Evolutionary conservation across 2,797 vertebrate genomes (phyloP), one percentile per base, ranked within the genome.

Genomic region (Lepilemur ruficaudatus): DNA sequence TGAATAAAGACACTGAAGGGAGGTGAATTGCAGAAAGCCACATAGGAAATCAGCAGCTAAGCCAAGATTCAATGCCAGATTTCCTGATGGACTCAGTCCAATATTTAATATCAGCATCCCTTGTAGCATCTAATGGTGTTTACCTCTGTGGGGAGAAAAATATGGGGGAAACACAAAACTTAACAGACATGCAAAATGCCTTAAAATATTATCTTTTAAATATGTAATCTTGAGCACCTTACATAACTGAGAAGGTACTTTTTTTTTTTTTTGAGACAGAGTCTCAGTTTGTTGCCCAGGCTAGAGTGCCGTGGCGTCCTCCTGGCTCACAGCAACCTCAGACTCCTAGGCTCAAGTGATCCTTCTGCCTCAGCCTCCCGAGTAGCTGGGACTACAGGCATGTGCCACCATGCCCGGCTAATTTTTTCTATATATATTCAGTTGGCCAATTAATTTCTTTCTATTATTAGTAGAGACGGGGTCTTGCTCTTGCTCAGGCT

Each of bases 41-140:
- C 59, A 38, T 48, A 93, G 88, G 82, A 92, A 89, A 91, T 52
- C 46, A 83, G 32, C 23, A 78, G 41, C 63, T 70, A 43, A 96
- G 70, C 93, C 86, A 93, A 93, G 79, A 85, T 65, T 63, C 67
- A 35, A 7, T 59, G 70, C 50, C 69, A 89, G 88, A 69, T 92
- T 95, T 95, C 59, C 92, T 94, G 81, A 50, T 92, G 67, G 84
- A 93, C 72, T 95, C 57, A 72, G 75, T 70, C 87, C 79, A 91
- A 14, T 35, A 7, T 89, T 95, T 93, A 79, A 41, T 83, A 79
- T 55, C 17, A 0, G 22, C 4, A 1, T 69, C 82, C 57, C 52
- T 95, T 67, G 69, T 89, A 79, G 4, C 48, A 89, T 48, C 46
- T 92, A 88, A 88, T 23, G 17, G 43, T 91, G 80, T 91, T 93